phyloP scores from a whole-genome alignment of 2,113 vertebrate species.

The Pygoscelis adeliae region DNA sequence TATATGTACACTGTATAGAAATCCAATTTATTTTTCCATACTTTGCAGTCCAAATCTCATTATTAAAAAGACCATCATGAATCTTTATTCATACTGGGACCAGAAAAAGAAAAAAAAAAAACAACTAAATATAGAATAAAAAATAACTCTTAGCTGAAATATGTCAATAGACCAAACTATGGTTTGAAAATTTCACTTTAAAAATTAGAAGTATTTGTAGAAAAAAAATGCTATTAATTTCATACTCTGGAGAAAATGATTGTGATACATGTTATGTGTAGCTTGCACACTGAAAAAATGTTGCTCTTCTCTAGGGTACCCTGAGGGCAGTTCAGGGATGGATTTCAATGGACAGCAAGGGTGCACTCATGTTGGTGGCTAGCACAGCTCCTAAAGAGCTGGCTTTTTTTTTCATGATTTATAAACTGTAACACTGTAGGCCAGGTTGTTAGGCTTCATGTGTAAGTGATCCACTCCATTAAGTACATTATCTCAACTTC shows the following conservation, averaged over 20 bases:
- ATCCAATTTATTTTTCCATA: background rate
- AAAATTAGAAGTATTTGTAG: background rate
- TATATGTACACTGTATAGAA: background rate
- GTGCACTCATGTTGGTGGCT: fast-evolving
- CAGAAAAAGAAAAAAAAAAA: background rate
- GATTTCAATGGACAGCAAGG: background rate
- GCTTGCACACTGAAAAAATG: background rate
- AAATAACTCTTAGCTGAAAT: background rate
- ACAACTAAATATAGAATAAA: background rate
- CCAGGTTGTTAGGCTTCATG: background rate
- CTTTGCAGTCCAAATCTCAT: background rate
- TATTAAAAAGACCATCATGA: background rate
- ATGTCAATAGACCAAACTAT: background rate
- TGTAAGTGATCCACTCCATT: background rate
- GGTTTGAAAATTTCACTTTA: background rate
- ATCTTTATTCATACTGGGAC: background rate
- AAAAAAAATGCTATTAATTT: background rate
- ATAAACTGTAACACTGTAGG: background rate
- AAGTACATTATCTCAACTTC: background rate
- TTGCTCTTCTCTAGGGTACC: background rate
- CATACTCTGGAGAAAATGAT: background rate
- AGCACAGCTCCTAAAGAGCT: background rate
- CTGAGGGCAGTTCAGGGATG: background rate
- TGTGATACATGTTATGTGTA: fast-evolving
- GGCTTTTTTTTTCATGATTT: background rate